A percentile compares a stretch with the other conserved stretches of the same genome.
These are phyloP conservation scores for Drosophila insularis DNA, from an alignment of 1,140 invertebrate species.

Conservation along the genomic window DNA sequence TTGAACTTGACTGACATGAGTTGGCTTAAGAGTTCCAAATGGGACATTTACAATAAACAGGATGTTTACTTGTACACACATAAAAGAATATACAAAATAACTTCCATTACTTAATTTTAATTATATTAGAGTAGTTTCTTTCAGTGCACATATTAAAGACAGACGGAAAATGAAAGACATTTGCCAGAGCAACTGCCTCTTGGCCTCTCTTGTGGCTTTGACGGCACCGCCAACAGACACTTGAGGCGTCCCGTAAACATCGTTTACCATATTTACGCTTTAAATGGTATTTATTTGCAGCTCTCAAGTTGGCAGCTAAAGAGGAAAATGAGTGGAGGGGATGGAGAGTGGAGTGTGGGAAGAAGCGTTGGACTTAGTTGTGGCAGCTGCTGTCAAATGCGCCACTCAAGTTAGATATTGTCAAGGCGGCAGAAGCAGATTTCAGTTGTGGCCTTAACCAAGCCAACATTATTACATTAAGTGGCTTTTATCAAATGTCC, in stretches of 20 bases:
- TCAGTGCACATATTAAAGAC: background rate
- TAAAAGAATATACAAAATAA: too few species aligned
- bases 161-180: constrained; percentile 2
- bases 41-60: too few species aligned
- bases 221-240: constrained; percentile 72
- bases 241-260: constrained; percentile 72
- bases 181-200: background rate
- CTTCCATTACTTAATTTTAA: background rate
- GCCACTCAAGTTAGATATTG: constrained; percentile 57
- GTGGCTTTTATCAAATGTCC: constrained; percentile 71
- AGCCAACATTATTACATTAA: constrained; percentile 44
- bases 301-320: constrained; percentile 24
- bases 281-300: constrained; percentile 78
- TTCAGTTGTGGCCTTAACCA: constrained; percentile 37
- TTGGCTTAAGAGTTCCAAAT: too few species aligned
- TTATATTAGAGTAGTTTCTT: constrained; percentile 1
- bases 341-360: background rate
- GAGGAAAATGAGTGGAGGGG: background rate
- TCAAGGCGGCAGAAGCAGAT: constrained; percentile 28
- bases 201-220: constrained; percentile 44
- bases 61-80: too few species aligned
- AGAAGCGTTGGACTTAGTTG: background rate
- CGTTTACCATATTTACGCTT: constrained; percentile 77
- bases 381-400: constrained; percentile 34
- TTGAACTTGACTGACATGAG: too few species aligned